Base-by-base conservation (phyloP, 2,797 vertebrate genomes). In the Xenops minutus region DNA sequence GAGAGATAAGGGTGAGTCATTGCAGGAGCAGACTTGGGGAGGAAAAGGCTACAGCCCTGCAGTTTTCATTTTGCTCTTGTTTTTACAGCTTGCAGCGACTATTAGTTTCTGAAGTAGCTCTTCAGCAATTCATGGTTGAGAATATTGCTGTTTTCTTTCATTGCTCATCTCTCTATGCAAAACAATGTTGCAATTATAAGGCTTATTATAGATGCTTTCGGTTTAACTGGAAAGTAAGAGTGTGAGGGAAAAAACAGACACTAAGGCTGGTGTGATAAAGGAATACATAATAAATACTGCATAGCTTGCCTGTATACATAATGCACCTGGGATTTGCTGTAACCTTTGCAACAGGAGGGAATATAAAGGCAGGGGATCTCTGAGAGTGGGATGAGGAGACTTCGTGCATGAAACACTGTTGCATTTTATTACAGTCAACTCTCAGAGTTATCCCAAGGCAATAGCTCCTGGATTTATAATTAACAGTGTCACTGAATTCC, bases 161-260 rank as follows among this genome's bases (percentile, higher is more conserved):
- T 52, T 92, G 83, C 55, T 88, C 81, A 69, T 91, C 69, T 68
- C 58, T 81, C 84, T 75, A 79, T 30, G 41, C 63, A 91, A 95
- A 96, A 75, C 48, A 86, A 79, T 37, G 32, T 51, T 93, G 77
- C 86, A 73, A 77, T 88, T 43, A 71, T 93, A 93, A 85, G 59
- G 72, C 39, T 77, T 61, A 94, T 94, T 88, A 85, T 41, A 93
- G 61, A 68, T 43, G 76, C 61, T 62, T 94, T 91, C 86, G 88
- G 22, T 75, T 91, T 85, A 92, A 87, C n/a, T 66, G 68, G 14
- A 79, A 88, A 36, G 37, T 63, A 88, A 55, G 48, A 69, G 41
- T 41, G 51, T 46, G 37, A 93, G 55, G 68, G 41, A 44, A 51
- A 87, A 84, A 88, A 90, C 46, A 91, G 71, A 87, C 49, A 62